Evolutionary conservation across 2,113 vertebrate species (phyloP).

Genomic region (Alaudala cheleensis): DNA sequence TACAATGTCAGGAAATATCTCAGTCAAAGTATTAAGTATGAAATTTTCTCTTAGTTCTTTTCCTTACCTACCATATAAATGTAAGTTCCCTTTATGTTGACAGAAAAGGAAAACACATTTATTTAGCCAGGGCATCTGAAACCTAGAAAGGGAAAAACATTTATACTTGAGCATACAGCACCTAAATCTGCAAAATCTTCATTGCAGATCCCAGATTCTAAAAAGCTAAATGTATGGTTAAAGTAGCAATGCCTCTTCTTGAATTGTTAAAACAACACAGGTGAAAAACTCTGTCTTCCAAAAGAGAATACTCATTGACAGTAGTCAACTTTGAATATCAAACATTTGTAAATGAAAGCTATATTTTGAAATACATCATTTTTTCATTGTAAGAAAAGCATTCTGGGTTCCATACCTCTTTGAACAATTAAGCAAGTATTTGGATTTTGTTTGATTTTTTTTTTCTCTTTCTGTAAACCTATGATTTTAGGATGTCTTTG

Average conservation of each 20-base stretch:
- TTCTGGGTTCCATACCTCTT: neutral
- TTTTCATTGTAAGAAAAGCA: neutral
- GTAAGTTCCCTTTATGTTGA: neutral
- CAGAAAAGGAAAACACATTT: neutral
- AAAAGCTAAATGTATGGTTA: neutral
- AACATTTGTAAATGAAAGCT: neutral
- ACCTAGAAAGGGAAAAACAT: neutral
- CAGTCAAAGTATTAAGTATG: neutral
- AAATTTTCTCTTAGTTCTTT: neutral
- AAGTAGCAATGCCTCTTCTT: neutral
- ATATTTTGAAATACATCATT: neutral
- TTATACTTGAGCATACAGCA: neutral
- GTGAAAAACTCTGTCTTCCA: neutral
- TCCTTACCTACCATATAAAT: neutral
- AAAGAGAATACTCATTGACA: neutral
- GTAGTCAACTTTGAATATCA: neutral
- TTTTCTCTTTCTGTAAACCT: neutral
- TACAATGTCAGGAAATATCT: neutral
- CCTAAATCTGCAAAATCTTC: neutral
- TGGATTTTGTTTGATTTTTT: neutral
- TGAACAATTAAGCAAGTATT: neutral
- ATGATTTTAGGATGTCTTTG: neutral
- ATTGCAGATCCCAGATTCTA: neutral
- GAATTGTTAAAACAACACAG: neutral
- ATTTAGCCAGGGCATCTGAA: neutral